Percentiles rank a stretch among this genome's conserved stretches.
phyloP scores from a whole-genome alignment of 2,888 invertebrate genomes.

The Chrysolina oricalcia region DNA sequence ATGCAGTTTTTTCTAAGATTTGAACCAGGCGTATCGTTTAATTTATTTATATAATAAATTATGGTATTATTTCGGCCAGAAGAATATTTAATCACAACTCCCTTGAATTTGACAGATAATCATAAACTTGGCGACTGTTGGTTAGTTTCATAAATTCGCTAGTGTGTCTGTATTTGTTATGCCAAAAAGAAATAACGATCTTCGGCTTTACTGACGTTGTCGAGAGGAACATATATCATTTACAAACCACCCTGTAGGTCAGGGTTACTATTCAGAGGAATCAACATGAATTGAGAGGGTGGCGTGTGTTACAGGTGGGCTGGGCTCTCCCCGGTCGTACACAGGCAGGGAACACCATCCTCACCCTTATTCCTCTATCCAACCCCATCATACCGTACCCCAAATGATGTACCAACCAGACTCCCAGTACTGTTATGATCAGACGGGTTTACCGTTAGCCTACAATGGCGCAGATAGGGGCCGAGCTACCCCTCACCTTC shows the following conservation, averaged over 20 bases:
- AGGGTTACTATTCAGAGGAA: slow-evolving; percentile 41
- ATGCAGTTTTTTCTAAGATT: no score
- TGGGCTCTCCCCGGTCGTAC: slow-evolving; percentile 76
- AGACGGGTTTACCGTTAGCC: slow-evolving; percentile 72
- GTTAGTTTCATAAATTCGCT: not conserved
- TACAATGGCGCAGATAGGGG: slow-evolving; percentile 71
- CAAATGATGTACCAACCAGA: slow-evolving; percentile 73
- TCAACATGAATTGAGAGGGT: slow-evolving; percentile 61
- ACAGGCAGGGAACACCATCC: slow-evolving; percentile 72
- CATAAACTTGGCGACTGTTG: no score
- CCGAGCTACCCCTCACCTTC: slow-evolving; percentile 69
- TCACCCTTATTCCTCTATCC: slow-evolving; percentile 75
- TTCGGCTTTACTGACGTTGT: not conserved
- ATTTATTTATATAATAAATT: no score
- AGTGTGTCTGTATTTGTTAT: not conserved
- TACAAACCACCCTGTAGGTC: slow-evolving; percentile 41
- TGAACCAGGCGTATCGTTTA: no score
- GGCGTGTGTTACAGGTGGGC: slow-evolving; percentile 76
- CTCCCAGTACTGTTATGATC: slow-evolving; percentile 77
- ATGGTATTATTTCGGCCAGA: no score
- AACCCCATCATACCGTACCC: slow-evolving; percentile 73
- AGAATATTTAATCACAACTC: no score
- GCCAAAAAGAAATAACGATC: not conserved
- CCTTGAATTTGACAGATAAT: no score
- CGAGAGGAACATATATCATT: slow-evolving; percentile 39